Percentiles rank a stretch among this genome's conserved stretches.
These are phyloP conservation scores for Metacarcinus magister DNA, from an alignment of 2,888 invertebrate species.

Conservation along the genomic window DNA sequence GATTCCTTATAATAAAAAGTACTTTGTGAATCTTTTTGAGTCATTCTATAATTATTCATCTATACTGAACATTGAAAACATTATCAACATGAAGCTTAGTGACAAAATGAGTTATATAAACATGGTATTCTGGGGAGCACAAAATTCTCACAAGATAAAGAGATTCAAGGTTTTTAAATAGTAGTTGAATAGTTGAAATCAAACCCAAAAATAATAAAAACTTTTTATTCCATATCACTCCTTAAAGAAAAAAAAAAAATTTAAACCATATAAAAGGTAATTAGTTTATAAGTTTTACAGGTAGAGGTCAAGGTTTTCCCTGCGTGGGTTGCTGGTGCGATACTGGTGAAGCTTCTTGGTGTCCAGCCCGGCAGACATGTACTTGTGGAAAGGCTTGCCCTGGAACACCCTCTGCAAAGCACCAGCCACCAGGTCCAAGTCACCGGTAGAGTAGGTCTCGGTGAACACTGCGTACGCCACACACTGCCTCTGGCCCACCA, in stretches of 20 bases:
- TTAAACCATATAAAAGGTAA: background rate
- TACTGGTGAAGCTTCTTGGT: conserved; percentile 64
- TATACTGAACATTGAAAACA: background rate
- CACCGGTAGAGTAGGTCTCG: conserved; percentile 74
- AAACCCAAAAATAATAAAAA: background rate
- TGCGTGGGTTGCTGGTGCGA: conserved; percentile 53
- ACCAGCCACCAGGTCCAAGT: conserved; percentile 72
- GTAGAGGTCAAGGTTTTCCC: conserved; percentile 67
- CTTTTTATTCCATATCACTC: background rate
- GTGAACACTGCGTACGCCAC: conserved; percentile 71
- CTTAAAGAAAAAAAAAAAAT: background rate
- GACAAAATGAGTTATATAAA: background rate
- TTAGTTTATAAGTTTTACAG: conserved; percentile 52
- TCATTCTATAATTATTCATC: background rate
- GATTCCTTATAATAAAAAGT: conserved; percentile 70
- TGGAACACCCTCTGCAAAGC: conserved; percentile 65
- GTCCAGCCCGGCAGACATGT: background rate
- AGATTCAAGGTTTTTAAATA: background rate
- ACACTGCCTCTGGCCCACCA: conserved; percentile 66
- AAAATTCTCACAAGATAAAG: background rate
- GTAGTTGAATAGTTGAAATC: background rate
- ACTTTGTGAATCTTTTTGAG: background rate
- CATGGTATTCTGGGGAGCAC: background rate
- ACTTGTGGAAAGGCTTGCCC: conserved; percentile 55
- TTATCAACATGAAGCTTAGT: too few species aligned